Conservation (phyloP, 2,888 invertebrate genomes). For the Amiota communis region DNA sequence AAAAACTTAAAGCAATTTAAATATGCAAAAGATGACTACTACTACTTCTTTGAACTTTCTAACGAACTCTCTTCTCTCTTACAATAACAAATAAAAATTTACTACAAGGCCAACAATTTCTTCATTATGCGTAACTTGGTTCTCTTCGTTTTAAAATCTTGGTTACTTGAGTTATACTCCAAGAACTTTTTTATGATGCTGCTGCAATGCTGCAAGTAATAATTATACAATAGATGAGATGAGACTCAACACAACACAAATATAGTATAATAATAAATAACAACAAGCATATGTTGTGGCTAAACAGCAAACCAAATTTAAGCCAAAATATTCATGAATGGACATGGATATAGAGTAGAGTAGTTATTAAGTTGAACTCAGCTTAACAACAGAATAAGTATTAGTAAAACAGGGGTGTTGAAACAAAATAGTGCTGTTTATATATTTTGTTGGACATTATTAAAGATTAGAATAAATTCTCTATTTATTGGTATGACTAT, state of each 20-base stretch:
- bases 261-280: neutral
- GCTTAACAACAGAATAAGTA: no score
- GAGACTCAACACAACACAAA: constrained; percentile 10
- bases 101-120: no score
- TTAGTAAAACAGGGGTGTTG: no score
- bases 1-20: no score
- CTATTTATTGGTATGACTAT: no score
- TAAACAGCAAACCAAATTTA: constrained; percentile 2
- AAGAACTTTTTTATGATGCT: constrained; percentile 22
- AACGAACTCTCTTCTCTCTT: no score
- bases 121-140: neutral
- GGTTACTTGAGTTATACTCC: neutral
- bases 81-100: no score
- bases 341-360: neutral
- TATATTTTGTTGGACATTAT: no score
- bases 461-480: neutral
- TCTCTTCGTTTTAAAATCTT: neutral
- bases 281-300: constrained; percentile 14
- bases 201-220: constrained; percentile 25
- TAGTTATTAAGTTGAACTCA: no score
- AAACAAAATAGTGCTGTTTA: no score
- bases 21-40: no score
- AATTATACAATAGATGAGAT: constrained; percentile 27
- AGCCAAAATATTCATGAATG: constrained; percentile 4
- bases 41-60: no score